A percentile compares a stretch with the other conserved stretches of the same genome.
These are phyloP conservation scores for Amiota communis DNA, from an alignment of 2,888 invertebrate species.

Conservation along the genomic window DNA sequence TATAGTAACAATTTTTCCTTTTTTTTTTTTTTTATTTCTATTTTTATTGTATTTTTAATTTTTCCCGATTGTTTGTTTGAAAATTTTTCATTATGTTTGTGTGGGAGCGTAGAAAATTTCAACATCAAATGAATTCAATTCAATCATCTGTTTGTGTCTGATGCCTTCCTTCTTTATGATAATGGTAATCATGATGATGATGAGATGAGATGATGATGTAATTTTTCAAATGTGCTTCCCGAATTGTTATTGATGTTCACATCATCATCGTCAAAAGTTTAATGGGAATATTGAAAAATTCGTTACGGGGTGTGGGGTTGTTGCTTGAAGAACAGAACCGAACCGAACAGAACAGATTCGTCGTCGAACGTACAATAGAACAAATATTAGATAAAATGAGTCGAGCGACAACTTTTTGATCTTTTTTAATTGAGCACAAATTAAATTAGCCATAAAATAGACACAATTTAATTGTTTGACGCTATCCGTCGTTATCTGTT, in stretches of 20 bases:
- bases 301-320: no score
- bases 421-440: slow-evolving; percentile 66
- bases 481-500: not conserved
- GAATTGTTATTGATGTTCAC: not conserved
- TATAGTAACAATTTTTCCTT: not conserved
- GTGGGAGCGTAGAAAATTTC: slow-evolving; percentile 14
- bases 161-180: no score
- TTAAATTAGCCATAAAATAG: slow-evolving; percentile 65
- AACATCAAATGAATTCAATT: slow-evolving; percentile 24
- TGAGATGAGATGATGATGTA: slow-evolving; percentile 28
- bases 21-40: no score
- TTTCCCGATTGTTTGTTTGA: not conserved
- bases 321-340: no score
- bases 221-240: slow-evolving; percentile 24
- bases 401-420: slow-evolving; percentile 56
- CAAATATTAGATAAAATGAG: no score
- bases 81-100: slow-evolving; percentile 3
- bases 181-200: not conserved
- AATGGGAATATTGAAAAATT: no score
- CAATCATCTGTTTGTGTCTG: not conserved
- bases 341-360: no score
- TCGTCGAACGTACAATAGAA: no score
- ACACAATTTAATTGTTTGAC: slow-evolving; percentile 58
- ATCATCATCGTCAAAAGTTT: no score
- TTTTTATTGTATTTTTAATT: not conserved